Evolutionary conservation across 2,888 invertebrate genomes (phyloP), one percentile per base, ranked within the genome.

Genomic region (Alentia gelatinosa): DNA sequence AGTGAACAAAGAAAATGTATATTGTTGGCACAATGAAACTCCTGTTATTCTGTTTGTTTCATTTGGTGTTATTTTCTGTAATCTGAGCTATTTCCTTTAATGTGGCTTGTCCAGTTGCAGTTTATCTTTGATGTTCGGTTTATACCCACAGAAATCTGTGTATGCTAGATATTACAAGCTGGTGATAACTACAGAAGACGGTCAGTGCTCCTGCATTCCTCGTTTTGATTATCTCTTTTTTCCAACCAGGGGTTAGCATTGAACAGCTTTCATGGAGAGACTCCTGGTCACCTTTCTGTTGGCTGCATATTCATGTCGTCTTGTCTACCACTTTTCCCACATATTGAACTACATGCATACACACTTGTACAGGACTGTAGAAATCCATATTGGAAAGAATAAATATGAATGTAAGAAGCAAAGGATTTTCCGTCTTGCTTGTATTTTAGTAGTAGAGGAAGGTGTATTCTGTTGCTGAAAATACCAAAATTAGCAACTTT

Each of bases 331-430:
- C 86, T 86, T 86, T 86, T 86, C 86, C 86, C 86, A 86, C 86
- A 42, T 86, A 86, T 50, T 86, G 47, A 83, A 86, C 86, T 86
- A 86, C 86, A 86, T 86, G 86, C 86, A 86, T 86, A 86, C 86
- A 86, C 86, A 86, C 26, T 86, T 86, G 86, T 86, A 86, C 86
- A 86, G 86, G 30, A 86, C 42, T 42, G 86, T 86, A 86, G 86
- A 86, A 42, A 86, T 86, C 86, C 86, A 86, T 86, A 86, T 86
- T 86, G 86, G 86, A 86, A 86, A 86, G 47, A 50, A 86, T 86
- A 86, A 86, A 86, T 86, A 86, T 86, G 33, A 86, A 86, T 86
- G 86, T 86, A 86, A 42, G 86, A 86, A 86, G 86, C 86, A 86
- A 86, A 79, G 35, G 79, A 39, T 35, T 37, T 79, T 63, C 23